phyloP scores from a whole-genome alignment of 2,113 vertebrate species.

The Crotalus horridus region DNA sequence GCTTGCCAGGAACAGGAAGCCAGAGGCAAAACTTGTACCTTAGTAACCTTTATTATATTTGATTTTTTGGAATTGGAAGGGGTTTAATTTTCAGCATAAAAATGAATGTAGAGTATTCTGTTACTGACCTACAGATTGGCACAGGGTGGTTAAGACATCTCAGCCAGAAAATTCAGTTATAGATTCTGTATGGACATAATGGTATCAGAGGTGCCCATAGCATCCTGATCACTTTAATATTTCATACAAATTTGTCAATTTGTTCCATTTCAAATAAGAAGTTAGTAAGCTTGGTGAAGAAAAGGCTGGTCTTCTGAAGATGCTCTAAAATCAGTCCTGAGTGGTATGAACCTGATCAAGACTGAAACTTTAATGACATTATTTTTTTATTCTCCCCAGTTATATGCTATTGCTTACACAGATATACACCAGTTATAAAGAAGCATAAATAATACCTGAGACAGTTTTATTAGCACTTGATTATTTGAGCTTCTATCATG shows the following conservation, averaged over 20 bases:
- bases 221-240: neutral
- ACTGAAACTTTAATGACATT: neutral
- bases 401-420: neutral
- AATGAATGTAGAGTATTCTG: neutral
- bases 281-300: neutral
- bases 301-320: neutral
- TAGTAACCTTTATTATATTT: neutral
- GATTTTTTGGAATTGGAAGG: neutral
- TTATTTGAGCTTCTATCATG: neutral
- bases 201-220: neutral
- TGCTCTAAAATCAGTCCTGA: neutral
- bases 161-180: neutral
- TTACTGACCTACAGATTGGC: neutral
- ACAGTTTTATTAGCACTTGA: neutral
- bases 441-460: neutral
- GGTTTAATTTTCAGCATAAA: neutral
- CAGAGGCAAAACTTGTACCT: neutral
- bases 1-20: neutral
- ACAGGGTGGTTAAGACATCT: neutral
- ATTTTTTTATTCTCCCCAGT: neutral
- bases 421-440: neutral
- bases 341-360: neutral
- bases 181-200: neutral
- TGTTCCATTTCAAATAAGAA: neutral
- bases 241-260: neutral